Evolutionary conservation across 2,113 vertebrate genomes (phyloP), one percentile per base, ranked within the genome.

Genomic region (Ctenodactylus gundi): DNA sequence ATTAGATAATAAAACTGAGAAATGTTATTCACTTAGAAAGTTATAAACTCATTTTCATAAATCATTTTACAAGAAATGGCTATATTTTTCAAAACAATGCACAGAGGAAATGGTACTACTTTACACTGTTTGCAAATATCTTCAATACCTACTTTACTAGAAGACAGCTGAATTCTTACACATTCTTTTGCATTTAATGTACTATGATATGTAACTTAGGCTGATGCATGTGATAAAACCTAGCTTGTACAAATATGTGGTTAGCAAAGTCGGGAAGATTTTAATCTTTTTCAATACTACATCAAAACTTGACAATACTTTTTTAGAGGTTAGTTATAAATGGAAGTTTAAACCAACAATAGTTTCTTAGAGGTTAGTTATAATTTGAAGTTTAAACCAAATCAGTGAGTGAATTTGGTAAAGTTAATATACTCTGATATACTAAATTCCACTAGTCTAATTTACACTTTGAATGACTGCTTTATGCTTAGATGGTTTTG

Each of bases 61-160:
- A 58, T 44, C 92, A 89, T 84, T 46, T 94, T 70, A 85, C 53
- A 44, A 73, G 87, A 90, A 94, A 62, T n/a, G 70, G 41, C 29
- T 57, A 23, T 44, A n/a, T 36, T 86, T 75, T 80, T 8, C 15
- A 55, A 88, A 94, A 77, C 20, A 76, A 46, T 53, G 3, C 46
- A 64, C 60, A 70, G 27, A 82, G 44, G n/a, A 9, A 76, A 8
- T 10, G 14, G 36, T 27, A 90, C 0, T 65, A 29, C 76, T 88
- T 78, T 64, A 77, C 6, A 41, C 39, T 80, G 80, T 95, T 39
- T 88, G 0, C 51, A 80, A 70, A 31, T 73, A 80, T 77, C n/a
- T 70, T 89, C 34, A n/a, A 7, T 29, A 14, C 41, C 25, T n/a
- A 84, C 21, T 27, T 85, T 94, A 51, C 75, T 18, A 78, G 60